Evolutionary conservation across 2,797 vertebrate species (phyloP).

Genomic region (Acipenser oxyrinchus): DNA sequence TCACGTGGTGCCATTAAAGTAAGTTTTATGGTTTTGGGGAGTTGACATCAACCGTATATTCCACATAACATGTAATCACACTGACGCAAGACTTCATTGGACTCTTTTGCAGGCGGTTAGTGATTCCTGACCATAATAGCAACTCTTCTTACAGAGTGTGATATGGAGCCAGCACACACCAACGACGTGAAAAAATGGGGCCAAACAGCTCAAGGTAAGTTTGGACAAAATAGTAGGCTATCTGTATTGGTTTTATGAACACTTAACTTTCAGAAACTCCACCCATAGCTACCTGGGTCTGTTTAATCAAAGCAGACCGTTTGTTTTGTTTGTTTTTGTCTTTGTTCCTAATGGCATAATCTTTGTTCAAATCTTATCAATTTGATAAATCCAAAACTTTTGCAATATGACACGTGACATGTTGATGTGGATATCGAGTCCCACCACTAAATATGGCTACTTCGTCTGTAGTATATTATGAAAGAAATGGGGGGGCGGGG

Average conservation of each 20-base stretch:
- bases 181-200: constrained; percentile 65
- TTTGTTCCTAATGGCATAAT: too few relatives aligned
- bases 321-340: background rate
- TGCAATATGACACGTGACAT: too few relatives aligned
- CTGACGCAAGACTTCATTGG: constrained; percentile 77
- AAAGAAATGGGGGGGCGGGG: too few relatives aligned
- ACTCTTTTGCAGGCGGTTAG: constrained; percentile 76
- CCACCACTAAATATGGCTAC: too few relatives aligned
- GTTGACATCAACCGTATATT: constrained; percentile 98
- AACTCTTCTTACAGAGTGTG: constrained; percentile 61
- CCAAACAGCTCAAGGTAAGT: constrained; percentile 79
- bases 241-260: too few relatives aligned
- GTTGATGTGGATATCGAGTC: background rate
- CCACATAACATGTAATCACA: constrained; percentile 99
- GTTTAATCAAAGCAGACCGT: constrained; percentile 20
- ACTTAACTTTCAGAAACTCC: constrained; percentile 9
- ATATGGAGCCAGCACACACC: constrained; percentile 57
- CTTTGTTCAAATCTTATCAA: too few relatives aligned
- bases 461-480: too few relatives aligned
- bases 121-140: constrained; percentile 80
- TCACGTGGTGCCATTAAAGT: constrained; percentile 99
- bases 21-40: constrained; percentile 99
- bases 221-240: constrained; percentile 21
- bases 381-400: too few relatives aligned
- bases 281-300: constrained; percentile 41